Evolutionary conservation across 2,113 vertebrate genomes (phyloP), one percentile per base, ranked within the genome.

Genomic region (Cebus imitator): DNA sequence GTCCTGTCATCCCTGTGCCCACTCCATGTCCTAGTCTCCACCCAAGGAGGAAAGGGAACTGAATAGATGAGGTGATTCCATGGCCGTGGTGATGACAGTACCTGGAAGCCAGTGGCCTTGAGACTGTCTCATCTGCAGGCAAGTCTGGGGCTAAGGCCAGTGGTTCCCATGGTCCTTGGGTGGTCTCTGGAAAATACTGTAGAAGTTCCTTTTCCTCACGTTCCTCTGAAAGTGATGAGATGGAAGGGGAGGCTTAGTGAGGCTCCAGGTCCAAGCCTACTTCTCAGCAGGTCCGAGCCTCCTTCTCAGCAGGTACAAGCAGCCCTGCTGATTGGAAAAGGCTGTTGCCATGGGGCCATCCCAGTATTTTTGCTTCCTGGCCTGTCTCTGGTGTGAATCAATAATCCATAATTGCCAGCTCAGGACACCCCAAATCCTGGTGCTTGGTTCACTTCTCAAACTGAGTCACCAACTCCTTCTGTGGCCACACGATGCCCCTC

Each of bases 91-190:
- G 25, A 17, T 1, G 21, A 93, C 92, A 90, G 96, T 98, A 98
- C 98, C 98, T 98, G 98, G 91, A 85, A 92, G 91, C 84, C 84
- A 96, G 73, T 73, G 97, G 97, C 52, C 86, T 50, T 75, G 97
- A 64, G 86, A 88, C 73, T 0, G 43, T 90, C 96, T 83, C 82
- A 18, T 90, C 84, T 70, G 75, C 66, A 91, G 96, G 88, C 13
- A 82, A 55, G 81, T 82, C 45, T 21, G 87, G 40, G 55, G 79
- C 43, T 92, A 87, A 87, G 72, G 78, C 87, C 95, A 87, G 87
- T 0, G 94, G 95, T 73, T 98, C 95, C 98, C 97, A 82, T 0
- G 87, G 91, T 10, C 45, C 5, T 10, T 55, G 25, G 6, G 86
- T 68, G 32, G 66, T 45, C 70, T 95, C 86, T 20, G 3, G 21